Evolutionary conservation across 2,888 invertebrate species (phyloP), one percentile per base, ranked within the genome.

Genomic region (Cerastis leucographa): DNA sequence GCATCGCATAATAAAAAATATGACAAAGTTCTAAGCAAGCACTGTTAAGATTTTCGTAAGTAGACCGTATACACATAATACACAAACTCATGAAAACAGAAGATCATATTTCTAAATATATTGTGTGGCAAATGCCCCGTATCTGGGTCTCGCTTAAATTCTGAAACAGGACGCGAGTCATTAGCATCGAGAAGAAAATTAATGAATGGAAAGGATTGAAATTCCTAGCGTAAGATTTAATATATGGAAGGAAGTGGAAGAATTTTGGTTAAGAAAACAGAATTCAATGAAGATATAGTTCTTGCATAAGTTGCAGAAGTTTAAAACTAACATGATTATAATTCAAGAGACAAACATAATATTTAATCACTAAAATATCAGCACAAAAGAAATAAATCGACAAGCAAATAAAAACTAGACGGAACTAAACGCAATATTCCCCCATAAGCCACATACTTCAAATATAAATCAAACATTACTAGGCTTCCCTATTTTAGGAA

Each of bases 381-480:
- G 6, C 12, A 42, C 54, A 51, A 62, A 49, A 29, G 4, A 25
- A 35, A n/a, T 61, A 59, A 72, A 75, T 35, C 49, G 17, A 66
- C 11, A 61, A 9, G 46, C 54, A 73, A 74, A 83, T 73, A 76
- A 82, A 71, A 69, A 42, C 35, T 40, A 40, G 29, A 54, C 59
- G 19, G 19, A 61, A 51, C 49, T 29, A 25, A 84, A 72, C 29
- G 54, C n/a, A 71, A 81, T 46, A 74, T 72, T 71, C 35, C 19
- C 25, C 64, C 72, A 71, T 72, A 70, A 81, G 71, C 59, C 61
- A 74, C 59, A 62, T 54, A 77, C 40, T 67, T 17, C 73, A 66
- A 77, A 81, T 56, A 71, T 85, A 85, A 85, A 83, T 71, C 80
- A 78, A 17, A 73, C 67, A 76, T 74, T 78, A 74, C 72, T 83